Evolutionary conservation across 2,888 invertebrate species (phyloP), one percentile per base, ranked within the genome.

Genomic region (Tholera decimalis): DNA sequence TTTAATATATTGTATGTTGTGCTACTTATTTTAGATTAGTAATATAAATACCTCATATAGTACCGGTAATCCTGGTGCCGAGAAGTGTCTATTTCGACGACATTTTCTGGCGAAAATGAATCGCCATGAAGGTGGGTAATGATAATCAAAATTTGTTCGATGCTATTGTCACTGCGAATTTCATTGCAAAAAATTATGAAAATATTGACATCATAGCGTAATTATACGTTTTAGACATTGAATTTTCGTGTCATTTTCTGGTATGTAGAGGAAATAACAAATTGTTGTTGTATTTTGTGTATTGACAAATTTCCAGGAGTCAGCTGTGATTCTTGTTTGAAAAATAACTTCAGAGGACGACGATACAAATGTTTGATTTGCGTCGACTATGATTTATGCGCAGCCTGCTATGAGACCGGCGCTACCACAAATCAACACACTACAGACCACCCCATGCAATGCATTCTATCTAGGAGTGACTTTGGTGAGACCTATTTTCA

Each of bases 331-430:
- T 98, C 99, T 91, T 99, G 99, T 97, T 97, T 99, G 95, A 99
- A 98, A 96, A 98, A 98, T 92, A 99, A 99, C 96, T 99, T 99
- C 95, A 97, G 98, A 95, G 99, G 99, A 88, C 97, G 98, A 93
- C 97, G 99, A 88, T 99, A 99, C 96, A 99, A 99, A 97, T 99
- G 99, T 96, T 97, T 99, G 93, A 98, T 99, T 89, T 99, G 99
- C 96, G 99, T 98, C 95, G 99, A 99, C 96, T 99, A 99, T 96
- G 99, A 99, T 96, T 96, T 99, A 88, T 99, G 99, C 96, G 98
- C 99, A 88, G 97, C 97, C 87, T 99, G 99, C 94, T 99, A 98
- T 94, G 99, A 99, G 93, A 97, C 97, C 85, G 98, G 98, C 87
- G 98, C 98, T 79, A 98, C 98, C 77, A 98, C 98, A 85, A 98